Evolutionary conservation across 2,888 invertebrate genomes (phyloP), one percentile per base, ranked within the genome.

Genomic region (Lysandra bellargus): DNA sequence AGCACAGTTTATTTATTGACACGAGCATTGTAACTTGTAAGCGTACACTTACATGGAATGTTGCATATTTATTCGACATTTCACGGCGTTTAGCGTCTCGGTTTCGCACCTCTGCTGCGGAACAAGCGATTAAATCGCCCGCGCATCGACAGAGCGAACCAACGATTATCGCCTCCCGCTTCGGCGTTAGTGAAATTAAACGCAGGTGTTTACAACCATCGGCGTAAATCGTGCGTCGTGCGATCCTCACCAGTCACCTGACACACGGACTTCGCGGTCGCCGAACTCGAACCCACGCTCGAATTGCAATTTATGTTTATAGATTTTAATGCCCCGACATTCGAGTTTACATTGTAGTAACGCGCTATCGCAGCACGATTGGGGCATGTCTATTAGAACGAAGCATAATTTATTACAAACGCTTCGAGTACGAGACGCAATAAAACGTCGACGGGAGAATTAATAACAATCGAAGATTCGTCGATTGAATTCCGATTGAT

Each of bases 401-500:
- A 69, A 33, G 37, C 17, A 37, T 69, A 69, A 69, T 69, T 69
- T 37, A 69, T 69, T 37, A 69, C 14, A 17, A 69, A 69, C 69
- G 12, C 33, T 69, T 37, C 14, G 33, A 14, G 14, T 37, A 69
- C 69, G 23, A 69, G 69, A 69, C 17, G 33, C 4, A 69, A 69
- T 69, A 69, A 69, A 69, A 69, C 33, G 33, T 37, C 69, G 69
- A 37, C 69, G 14, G 69, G 69, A 69, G 69, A 69, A 69, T 69
- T 69, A 69, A 33, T 87, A 88, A 89, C 86, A 87, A 84, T 88
- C 85, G 87, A 88, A 87, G 85, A 89, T 89, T 88, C 30, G 30
- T 57, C 49, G 88, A 90, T 89, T 88, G 89, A 84, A 82, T 89
- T 91, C 89, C 91, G 83, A 85, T 82, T 85, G 84, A 83, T 81